Conservation (phyloP, 2,797 vertebrate species). For the Propithecus deckenii region DNA sequence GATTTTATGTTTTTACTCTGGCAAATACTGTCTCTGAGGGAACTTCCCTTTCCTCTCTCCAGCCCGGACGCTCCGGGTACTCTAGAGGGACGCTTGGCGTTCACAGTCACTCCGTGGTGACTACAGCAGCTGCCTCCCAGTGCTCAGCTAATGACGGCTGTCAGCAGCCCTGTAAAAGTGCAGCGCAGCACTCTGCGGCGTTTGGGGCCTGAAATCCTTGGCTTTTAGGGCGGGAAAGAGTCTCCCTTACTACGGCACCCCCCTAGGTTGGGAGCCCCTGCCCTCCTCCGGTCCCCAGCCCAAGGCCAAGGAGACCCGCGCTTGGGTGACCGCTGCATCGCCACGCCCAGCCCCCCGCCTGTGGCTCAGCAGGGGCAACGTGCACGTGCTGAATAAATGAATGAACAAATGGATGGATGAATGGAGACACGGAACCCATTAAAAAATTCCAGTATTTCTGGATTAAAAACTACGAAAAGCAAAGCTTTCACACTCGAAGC, state of each 20-base stretch:
- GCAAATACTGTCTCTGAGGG: conserved; percentile 39
- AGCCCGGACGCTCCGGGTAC: neutral
- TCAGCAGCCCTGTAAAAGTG: conserved; percentile 45
- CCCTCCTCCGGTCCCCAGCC: rapidly evolving
- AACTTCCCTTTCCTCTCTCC: conserved; percentile 30
- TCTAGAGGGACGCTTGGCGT: neutral
- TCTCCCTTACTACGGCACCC: neutral
- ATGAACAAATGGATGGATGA: neutral
- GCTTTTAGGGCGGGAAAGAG: neutral
- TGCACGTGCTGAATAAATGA: neutral
- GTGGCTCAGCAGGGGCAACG: neutral
- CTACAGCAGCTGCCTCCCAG: conserved; percentile 1
- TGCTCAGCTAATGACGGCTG: conserved; percentile 52
- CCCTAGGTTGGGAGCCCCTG: neutral
- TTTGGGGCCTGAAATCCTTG: neutral
- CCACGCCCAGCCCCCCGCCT: neutral
- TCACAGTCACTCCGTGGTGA: conserved; percentile 56
- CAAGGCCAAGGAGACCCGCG: neutral
- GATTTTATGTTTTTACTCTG: conserved; percentile 73
- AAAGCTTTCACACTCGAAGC: neutral
- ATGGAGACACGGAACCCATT: neutral
- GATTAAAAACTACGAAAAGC: neutral
- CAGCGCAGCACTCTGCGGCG: neutral
- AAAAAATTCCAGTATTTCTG: neutral
- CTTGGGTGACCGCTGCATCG: neutral